phyloP scores from a whole-genome alignment of 1,140 invertebrate genomes.

The Drosophila carrolli region DNA sequence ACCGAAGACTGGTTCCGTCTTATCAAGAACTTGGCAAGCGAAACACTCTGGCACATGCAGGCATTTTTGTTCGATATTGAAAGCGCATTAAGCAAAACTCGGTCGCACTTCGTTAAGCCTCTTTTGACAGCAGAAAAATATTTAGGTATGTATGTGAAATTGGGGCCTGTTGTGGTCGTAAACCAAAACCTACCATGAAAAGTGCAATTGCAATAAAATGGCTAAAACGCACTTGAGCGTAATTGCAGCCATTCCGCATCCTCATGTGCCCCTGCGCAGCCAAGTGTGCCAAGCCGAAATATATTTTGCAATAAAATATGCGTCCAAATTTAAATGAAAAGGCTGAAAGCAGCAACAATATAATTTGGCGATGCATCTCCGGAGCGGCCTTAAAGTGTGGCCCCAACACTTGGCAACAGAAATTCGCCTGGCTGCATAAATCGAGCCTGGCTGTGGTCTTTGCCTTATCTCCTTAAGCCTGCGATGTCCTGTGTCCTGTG shows the following conservation, averaged over 20 bases:
- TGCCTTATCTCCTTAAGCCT: conserved; percentile 56
- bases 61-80: conserved; percentile 42
- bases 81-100: conserved; percentile 67
- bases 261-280: conserved; percentile 12
- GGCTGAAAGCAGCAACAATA: conserved; percentile 11
- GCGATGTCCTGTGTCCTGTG: conserved; percentile 21
- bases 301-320: conserved; percentile 72
- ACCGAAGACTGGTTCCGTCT: conserved; percentile 57
- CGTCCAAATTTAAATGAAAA: conserved; percentile 76
- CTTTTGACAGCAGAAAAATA: conserved; percentile 43
- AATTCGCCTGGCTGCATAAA: conserved; percentile 50
- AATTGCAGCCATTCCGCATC: conserved; percentile 61
- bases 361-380: conserved; percentile 16
- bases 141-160: neutral
- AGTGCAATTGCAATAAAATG: conserved; percentile 74
- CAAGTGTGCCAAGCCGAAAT: conserved; percentile 43
- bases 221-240: conserved; percentile 77
- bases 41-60: conserved; percentile 51
- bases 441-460: conserved; percentile 42
- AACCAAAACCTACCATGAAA: conserved; percentile 30
- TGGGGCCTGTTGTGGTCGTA: neutral
- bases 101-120: conserved; percentile 65
- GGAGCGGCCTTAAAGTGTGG: conserved; percentile 28
- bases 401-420: conserved; percentile 32
- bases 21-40: conserved; percentile 73